phyloP scores from a whole-genome alignment of 2,888 invertebrate species.

The Ichneumoninae sp. region DNA sequence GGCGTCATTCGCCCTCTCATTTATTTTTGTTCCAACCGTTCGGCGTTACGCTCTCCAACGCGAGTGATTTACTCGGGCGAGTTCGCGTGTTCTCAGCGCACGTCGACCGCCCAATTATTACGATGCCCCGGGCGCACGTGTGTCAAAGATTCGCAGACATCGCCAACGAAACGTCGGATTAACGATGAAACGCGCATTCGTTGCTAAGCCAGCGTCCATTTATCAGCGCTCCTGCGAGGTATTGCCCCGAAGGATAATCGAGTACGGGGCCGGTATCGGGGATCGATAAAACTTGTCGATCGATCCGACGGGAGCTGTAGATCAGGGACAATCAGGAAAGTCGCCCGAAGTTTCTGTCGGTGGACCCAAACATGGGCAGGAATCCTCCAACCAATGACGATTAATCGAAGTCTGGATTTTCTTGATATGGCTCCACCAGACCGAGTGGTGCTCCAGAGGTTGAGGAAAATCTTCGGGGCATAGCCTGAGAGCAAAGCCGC shows the following conservation, averaged over 20 bases:
- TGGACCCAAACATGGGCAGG: too few relatives aligned
- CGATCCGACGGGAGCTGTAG: neutral
- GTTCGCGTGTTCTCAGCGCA: conserved; percentile 32
- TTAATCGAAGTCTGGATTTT: neutral
- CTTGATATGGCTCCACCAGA: too few relatives aligned
- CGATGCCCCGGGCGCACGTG: conserved; percentile 51
- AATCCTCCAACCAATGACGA: neutral
- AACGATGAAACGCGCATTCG: conserved; percentile 3
- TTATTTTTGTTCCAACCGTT: conserved; percentile 23
- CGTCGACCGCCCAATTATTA: conserved; percentile 50
- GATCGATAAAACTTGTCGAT: neutral
- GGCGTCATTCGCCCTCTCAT: neutral
- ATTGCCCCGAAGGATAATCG: neutral
- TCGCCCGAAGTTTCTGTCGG: neutral
- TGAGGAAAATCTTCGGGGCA: neutral
- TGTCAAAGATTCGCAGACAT: conserved; percentile 39
- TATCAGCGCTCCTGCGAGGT: neutral
- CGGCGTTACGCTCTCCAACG: conserved; percentile 35
- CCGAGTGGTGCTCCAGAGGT: neutral
- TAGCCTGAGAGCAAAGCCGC: neutral
- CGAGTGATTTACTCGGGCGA: conserved; percentile 50
- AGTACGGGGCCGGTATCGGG: neutral
- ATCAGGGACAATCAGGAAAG: neutral
- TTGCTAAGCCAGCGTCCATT: neutral
- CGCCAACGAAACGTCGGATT: conserved; percentile 6